Conservation (phyloP, 2,797 vertebrate genomes). For the Psittacula echo region DNA sequence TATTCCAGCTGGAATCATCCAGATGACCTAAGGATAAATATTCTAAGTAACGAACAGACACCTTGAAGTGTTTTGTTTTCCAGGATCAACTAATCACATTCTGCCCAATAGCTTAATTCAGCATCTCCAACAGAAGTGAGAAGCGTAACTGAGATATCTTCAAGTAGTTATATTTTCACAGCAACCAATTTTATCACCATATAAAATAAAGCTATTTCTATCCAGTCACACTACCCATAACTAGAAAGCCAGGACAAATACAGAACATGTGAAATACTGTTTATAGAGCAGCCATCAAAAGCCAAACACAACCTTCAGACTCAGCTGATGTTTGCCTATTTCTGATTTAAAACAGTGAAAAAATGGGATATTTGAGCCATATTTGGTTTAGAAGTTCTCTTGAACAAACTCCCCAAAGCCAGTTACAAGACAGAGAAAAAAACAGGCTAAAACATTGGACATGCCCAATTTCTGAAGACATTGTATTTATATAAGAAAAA, state of each 20-base stretch:
- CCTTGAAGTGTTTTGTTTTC: neutral
- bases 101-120: neutral
- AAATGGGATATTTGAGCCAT: neutral
- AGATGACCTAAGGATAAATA: neutral
- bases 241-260: neutral
- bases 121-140: neutral
- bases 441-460: neutral
- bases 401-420: neutral
- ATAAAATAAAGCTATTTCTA: constrained; percentile 7
- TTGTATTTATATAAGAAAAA: neutral
- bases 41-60: neutral
- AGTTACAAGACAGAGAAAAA: neutral
- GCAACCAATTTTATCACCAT: neutral
- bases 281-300: neutral
- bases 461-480: neutral
- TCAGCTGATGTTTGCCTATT: neutral
- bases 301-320: neutral
- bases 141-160: constrained; percentile 18
- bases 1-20: neutral
- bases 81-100: neutral
- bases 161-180: constrained; percentile 47
- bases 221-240: neutral
- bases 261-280: neutral
- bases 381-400: neutral
- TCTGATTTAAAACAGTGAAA: neutral